These are phyloP conservation scores for Tachyglossus aculeatus DNA, from an alignment of 2,797 vertebrate genomes.

Conservation along the genomic window DNA sequence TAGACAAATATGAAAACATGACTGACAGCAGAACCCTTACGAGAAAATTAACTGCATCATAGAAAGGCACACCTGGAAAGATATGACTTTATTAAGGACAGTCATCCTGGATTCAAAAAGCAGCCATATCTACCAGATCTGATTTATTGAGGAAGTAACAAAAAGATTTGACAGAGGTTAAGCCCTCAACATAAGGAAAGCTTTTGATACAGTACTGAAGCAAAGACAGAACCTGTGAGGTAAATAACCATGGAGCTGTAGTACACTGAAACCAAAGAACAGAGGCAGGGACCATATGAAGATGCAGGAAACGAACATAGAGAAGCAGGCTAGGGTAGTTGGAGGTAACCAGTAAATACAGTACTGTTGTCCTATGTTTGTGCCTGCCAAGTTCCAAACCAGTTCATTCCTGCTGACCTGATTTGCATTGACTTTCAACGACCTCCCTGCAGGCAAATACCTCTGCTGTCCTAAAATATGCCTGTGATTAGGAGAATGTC, in stretches of 20 bases:
- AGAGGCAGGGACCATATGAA: not conserved
- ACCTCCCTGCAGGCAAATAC: not conserved
- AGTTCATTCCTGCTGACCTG: not conserved
- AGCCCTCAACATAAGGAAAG: constrained; percentile 58
- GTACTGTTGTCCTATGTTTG: not conserved
- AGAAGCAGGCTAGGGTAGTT: constrained; percentile 1
- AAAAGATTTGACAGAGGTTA: constrained; percentile 60
- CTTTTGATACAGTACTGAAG: constrained; percentile 55
- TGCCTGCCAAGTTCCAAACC: not conserved
- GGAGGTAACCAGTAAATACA: not conserved
- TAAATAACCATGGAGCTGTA: constrained; percentile 1
- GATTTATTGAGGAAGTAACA: constrained; percentile 69
- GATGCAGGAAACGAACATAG: not conserved
- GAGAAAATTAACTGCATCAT: constrained; percentile 52
- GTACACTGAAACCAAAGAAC: not conserved
- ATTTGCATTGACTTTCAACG: not conserved
- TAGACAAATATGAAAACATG: constrained; percentile 40
- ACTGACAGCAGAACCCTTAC: constrained; percentile 20
- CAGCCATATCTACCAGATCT: constrained; percentile 63
- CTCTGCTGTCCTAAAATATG: not conserved
- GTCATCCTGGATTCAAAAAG: constrained; percentile 52
- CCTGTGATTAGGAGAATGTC: not conserved
- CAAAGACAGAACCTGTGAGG: constrained; percentile 32
- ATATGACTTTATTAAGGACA: constrained; percentile 69
- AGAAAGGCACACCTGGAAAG: constrained; percentile 62